Evolutionary conservation across 2,797 vertebrate genomes (phyloP).

Genomic region (Otolemur crassicaudatus): DNA sequence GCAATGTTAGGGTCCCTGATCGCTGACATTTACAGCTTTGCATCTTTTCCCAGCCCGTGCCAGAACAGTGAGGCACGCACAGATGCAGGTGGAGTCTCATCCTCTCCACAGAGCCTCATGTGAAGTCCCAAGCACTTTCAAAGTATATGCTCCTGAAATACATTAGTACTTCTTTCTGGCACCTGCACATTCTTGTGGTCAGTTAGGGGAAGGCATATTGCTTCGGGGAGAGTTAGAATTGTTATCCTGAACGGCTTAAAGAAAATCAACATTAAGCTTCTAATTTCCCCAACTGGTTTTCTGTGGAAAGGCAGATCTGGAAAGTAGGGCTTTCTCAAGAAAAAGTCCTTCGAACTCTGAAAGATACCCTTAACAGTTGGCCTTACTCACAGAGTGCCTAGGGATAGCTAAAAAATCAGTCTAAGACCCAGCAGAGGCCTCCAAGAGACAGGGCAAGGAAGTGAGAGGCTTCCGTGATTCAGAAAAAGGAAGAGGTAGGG

Average conservation of each 20-base stretch:
- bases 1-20: not conserved
- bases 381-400: not conserved
- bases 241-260: not conserved
- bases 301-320: not conserved
- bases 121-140: not conserved
- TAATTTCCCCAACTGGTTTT: not conserved
- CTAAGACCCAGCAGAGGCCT: not conserved
- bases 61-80: not conserved
- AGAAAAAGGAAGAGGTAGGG: not conserved
- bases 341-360: not conserved
- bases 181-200: not conserved
- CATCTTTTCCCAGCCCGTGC: not conserved
- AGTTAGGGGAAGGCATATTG: not conserved
- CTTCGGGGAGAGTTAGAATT: not conserved
- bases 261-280: not conserved
- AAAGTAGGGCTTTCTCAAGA: not conserved
- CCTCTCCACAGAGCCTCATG: not conserved
- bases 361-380: not conserved
- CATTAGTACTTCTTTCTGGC: not conserved
- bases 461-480: not conserved
- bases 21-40: not conserved
- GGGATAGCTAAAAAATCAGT: not conserved
- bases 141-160: not conserved
- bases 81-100: not conserved
- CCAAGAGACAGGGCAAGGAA: not conserved